Evolutionary conservation across 2,888 invertebrate species (phyloP), one percentile per base, ranked within the genome.

Genomic region (Helobdella robusta): DNA sequence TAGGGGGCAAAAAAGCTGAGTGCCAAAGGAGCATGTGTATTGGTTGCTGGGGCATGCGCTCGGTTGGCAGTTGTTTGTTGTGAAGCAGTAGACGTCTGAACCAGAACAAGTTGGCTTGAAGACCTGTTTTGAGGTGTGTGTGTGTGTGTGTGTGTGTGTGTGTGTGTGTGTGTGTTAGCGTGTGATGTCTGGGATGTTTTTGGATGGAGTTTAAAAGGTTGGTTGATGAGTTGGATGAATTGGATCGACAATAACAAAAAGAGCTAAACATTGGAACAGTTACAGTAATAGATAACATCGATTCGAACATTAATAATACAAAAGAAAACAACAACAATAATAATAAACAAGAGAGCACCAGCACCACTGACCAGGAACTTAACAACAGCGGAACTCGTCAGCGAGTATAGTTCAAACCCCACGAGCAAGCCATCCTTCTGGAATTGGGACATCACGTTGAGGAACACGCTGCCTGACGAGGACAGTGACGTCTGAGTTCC

Each of bases 71-170:
- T 15, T 20, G 40, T 62, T 62, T 23, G 34, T 36, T 1, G 30
- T 56, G 30, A 30, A 20, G 66, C 66, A 66, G 25, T 66, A 66
- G 0, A 30, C 2, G 25, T n/a, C 46, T 34, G 64, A 32, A n/a
- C 15, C 23, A 5, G 64, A 54, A n/a, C 64, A 64, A 20, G 56
- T n/a, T 28, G 64, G 50, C 28, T 8, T 34, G 6, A 64, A 15
- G 8, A 64, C 23, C 64, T 64, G 62, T 30, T 34, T 18, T 35
- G 15, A 28, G 11, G n/a, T n/a, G n/a, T n/a, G n/a, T n/a, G n/a
- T n/a, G n/a, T n/a, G n/a, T n/a, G n/a, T n/a, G n/a, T n/a, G n/a
- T n/a, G n/a, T n/a, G n/a, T n/a, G n/a, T n/a, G n/a, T n/a, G n/a
- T n/a, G n/a, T n/a, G n/a, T n/a, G n/a, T n/a, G n/a, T n/a, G n/a